Evolutionary conservation across 1,140 invertebrate species (phyloP).

Genomic region (Camponotus pennsylvanicus): DNA sequence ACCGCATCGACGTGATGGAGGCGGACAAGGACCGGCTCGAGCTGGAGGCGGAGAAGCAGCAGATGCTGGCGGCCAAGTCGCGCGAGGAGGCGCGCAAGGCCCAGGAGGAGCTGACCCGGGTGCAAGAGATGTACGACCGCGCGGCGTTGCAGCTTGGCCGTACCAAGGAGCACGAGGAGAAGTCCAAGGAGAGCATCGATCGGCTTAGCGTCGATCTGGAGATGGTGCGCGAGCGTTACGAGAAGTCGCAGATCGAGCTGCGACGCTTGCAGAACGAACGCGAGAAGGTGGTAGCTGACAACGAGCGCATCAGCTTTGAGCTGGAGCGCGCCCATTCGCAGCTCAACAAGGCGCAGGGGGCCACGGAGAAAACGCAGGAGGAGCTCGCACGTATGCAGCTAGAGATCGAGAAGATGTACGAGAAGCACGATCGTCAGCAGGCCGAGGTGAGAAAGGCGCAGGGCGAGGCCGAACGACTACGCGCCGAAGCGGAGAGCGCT

Average conservation of each 20-base stretch:
- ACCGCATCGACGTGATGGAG: conserved; percentile 94
- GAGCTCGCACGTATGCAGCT: conserved; percentile 94
- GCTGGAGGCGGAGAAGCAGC: conserved; percentile 94
- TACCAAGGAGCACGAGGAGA: conserved; percentile 96
- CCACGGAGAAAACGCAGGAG: conserved; percentile 95
- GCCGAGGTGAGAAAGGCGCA: conserved; percentile 93
- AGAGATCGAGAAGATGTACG: conserved; percentile 96
- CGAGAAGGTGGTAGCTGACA: conserved; percentile 94
- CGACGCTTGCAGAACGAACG: conserved; percentile 93
- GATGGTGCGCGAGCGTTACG: conserved; percentile 95
- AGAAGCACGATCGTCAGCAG: conserved; percentile 95
- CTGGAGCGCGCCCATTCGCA: conserved; percentile 94
- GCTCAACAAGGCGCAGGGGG: conserved; percentile 92
- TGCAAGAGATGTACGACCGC: conserved; percentile 95
- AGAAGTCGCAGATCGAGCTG: conserved; percentile 94
- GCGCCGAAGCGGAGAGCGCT: conserved; percentile 90
- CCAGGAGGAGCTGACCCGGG: conserved; percentile 93
- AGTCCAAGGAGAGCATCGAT: conserved; percentile 95
- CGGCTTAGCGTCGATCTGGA: conserved; percentile 92
- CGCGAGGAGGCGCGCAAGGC: conserved; percentile 94
- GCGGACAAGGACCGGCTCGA: conserved; percentile 94
- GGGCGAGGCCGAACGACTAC: conserved; percentile 90
- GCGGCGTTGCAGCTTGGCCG: conserved; percentile 93
- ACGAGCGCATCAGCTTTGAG: conserved; percentile 94
- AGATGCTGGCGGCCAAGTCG: conserved; percentile 91